These are phyloP conservation scores for Heliconius cydno DNA, from an alignment of 2,888 invertebrate species.

Conservation along the genomic window DNA sequence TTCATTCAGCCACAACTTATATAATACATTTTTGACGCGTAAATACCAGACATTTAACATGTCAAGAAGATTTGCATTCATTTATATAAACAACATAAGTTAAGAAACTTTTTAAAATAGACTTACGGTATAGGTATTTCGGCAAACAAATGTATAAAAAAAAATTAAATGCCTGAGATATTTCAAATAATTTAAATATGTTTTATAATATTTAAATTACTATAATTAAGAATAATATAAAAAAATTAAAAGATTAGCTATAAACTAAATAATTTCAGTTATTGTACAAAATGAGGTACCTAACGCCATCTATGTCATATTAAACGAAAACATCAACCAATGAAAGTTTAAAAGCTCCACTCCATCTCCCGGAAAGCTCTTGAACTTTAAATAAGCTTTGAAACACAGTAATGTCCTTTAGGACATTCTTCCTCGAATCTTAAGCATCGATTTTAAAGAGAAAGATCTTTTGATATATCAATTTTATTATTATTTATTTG, in stretches of 20 bases:
- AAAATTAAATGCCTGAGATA: too few species aligned
- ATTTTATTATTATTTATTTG: too few species aligned
- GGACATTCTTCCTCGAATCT: too few species aligned
- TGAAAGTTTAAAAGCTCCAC: constrained; percentile 14
- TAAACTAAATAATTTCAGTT: neutral
- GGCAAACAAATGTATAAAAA: neutral
- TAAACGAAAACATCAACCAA: constrained; percentile 42
- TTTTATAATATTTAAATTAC: too few species aligned
- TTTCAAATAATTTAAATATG: too few species aligned
- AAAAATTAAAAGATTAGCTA: neutral
- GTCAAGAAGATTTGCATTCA: neutral
- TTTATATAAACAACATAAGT: neutral
- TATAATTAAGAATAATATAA: neutral
- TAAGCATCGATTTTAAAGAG: too few species aligned
- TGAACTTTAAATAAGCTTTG: neutral
- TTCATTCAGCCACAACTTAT: too few species aligned
- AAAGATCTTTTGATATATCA: too few species aligned
- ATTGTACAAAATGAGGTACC: constrained; percentile 47
- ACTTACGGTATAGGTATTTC: neutral
- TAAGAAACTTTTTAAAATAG: neutral
- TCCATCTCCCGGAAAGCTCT: constrained; percentile 61
- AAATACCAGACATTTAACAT: neutral
- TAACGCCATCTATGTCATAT: constrained; percentile 62
- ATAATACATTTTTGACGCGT: neutral
- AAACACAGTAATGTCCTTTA: neutral